Evolutionary conservation across 2,888 invertebrate species (phyloP).

Genomic region (Meiosimyza decipiens): DNA sequence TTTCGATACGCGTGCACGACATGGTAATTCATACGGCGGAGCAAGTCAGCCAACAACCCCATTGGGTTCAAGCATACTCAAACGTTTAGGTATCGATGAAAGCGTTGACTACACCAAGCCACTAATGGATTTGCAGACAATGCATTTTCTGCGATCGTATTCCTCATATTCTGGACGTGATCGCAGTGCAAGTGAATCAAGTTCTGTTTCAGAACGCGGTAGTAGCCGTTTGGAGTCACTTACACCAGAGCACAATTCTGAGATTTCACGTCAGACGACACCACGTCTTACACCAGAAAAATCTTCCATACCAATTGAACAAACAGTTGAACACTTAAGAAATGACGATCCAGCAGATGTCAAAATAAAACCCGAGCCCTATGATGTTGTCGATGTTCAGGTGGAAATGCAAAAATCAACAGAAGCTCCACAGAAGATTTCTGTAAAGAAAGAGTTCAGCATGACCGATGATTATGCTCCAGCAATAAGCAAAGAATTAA

Average conservation of each 20-base stretch:
- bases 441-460: slow-evolving; percentile 68
- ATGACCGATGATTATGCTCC: slow-evolving; percentile 48
- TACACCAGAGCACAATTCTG: slow-evolving; percentile 76
- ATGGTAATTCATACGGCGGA: slow-evolving; percentile 66
- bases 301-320: slow-evolving; percentile 33
- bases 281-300: slow-evolving; percentile 70
- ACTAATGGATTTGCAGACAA: slow-evolving; percentile 86
- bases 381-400: slow-evolving; percentile 49
- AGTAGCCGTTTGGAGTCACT: slow-evolving; percentile 83
- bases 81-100: slow-evolving; percentile 92
- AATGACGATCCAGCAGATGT: slow-evolving; percentile 65
- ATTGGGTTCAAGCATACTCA: slow-evolving; percentile 89
- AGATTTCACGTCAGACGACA: slow-evolving; percentile 64
- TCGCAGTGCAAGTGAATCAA: slow-evolving; percentile 88
- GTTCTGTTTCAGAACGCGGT: slow-evolving; percentile 85
- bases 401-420: slow-evolving; percentile 41
- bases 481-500: slow-evolving; percentile 34
- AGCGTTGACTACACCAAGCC: slow-evolving; percentile 94
- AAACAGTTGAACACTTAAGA: slow-evolving; percentile 55
- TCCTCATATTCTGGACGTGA: slow-evolving; percentile 76
- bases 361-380: slow-evolving; percentile 61
- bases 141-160: slow-evolving; percentile 84
- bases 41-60: slow-evolving; percentile 72
- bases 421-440: slow-evolving; percentile 54
- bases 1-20: slow-evolving; percentile 88